Base-by-base conservation (phyloP, 1,140 invertebrate species). In the Chionoecetes opilio region DNA sequence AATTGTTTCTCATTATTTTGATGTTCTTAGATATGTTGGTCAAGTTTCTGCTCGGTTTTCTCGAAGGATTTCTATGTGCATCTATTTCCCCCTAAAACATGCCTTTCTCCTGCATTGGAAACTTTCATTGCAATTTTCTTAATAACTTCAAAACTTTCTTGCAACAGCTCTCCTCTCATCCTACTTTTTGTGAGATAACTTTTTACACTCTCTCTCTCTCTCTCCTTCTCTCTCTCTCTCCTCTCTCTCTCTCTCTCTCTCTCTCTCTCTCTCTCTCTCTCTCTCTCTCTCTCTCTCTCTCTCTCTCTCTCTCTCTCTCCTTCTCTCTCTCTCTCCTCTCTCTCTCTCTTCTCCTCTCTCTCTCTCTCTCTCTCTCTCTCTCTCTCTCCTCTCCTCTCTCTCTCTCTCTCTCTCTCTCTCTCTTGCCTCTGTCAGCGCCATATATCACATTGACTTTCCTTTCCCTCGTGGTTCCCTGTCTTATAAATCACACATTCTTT, bases 301-400 rank as follows among this genome's bases (percentile, higher is more conserved):
- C 53, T 82, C 90, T 82, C 90, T 82, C 63, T 82, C 63, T 92
- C 90, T 92, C 63, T 92, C 90, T 92, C 90, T 92, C 90, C 82
- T 63, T 82, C 91, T 92, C 91, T 92, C 26, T 35, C 32, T 92
- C 90, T 92, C 29, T 41, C 41, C 41, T 21, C 31, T 31, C 9
- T 41, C 46, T 31, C 17, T 46, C 29, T 31, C 46, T 31, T 14
- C 31, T 38, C 26, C 46, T n/a, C 38, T 29, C 11, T 46, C 38
- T 46, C 38, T 29, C 38, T 29, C 38, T 63, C 46, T 63, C 46
- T 63, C 46, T 63, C 46, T 34, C 37, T 41, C 46, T 91, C 46
- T 41, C 89, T 53, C 37, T 41, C 37, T 91, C 37, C 46, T 31
- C 46, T 26, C 46, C 88, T 53, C 41, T 90, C 88, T 90, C 41